Evolutionary conservation across 2,113 vertebrate species (phyloP).

Genomic region (Lota lota): DNA sequence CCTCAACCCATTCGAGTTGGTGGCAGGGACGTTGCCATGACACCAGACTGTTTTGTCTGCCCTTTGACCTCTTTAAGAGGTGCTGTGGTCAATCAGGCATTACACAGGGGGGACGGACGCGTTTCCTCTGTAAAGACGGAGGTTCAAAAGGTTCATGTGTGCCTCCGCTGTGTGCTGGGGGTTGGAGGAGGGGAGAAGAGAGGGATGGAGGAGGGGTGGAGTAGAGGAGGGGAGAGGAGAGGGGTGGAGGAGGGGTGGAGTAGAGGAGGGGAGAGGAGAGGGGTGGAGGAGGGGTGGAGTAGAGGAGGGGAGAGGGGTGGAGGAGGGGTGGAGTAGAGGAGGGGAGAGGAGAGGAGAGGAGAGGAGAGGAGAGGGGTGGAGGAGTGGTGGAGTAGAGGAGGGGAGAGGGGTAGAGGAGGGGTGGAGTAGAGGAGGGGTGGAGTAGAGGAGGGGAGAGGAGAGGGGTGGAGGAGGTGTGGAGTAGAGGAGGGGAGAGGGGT

Average conservation of each 20-base stretch:
- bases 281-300: conserved; percentile 15
- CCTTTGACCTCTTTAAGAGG: conserved; percentile 80
- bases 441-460: no score
- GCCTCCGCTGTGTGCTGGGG: conserved; percentile 59
- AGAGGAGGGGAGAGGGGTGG: no score
- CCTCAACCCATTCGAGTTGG: conserved; percentile 62
- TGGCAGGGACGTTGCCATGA: conserved; percentile 80
- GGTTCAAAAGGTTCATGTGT: conserved; percentile 68
- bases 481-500: no score
- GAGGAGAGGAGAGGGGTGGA: no score
- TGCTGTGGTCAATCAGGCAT: conserved; percentile 81
- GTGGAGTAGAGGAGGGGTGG: no score
- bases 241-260: conserved; percentile 54
- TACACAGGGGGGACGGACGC: conserved; percentile 57
- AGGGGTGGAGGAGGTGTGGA: no score
- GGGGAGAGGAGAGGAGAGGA: no score
- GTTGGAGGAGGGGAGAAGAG: no score
- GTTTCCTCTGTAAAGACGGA: conserved; percentile 70
- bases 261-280: conserved; percentile 26
- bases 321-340: no score
- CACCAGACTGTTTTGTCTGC: conserved; percentile 83
- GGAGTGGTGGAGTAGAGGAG: no score
- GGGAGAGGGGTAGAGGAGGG: no score
- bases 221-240: conserved; percentile 32
- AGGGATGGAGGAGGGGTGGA: neutral